A percentile compares a stretch with the other conserved stretches of the same genome.
These are phyloP conservation scores for Momotus momota DNA, from an alignment of 2,797 vertebrate species.

Conservation along the genomic window DNA sequence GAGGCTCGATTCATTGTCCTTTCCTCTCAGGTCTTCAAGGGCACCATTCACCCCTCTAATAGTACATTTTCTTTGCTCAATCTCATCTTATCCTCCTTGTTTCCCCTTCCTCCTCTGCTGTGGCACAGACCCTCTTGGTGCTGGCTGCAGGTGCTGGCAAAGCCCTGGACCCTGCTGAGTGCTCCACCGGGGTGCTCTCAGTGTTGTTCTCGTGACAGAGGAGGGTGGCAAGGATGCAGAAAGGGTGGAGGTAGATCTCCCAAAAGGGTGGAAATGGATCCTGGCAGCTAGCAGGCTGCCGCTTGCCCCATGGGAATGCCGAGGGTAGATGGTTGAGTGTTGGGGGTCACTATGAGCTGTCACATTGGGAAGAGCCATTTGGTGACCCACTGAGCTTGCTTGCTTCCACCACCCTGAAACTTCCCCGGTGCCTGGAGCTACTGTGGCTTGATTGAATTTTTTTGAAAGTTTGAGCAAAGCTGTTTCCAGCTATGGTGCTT, in stretches of 20 bases:
- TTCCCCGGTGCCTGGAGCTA: not conserved
- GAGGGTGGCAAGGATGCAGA: not conserved
- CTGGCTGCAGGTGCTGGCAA: not conserved
- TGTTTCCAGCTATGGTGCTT: not conserved
- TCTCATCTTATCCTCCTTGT: not conserved
- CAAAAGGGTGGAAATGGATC: not conserved
- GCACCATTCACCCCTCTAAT: not conserved
- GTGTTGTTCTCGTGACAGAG: not conserved
- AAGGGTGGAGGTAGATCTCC: not conserved
- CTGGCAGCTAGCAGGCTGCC: not conserved
- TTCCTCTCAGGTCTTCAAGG: not conserved
- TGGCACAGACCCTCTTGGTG: not conserved
- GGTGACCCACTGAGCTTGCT: not conserved
- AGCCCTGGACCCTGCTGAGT: not conserved
- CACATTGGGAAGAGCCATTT: not conserved
- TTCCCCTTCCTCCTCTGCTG: not conserved
- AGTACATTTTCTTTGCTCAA: not conserved
- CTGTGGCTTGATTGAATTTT: not conserved
- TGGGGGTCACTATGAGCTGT: not conserved
- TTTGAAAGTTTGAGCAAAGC: not conserved
- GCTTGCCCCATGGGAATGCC: not conserved
- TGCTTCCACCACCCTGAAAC: not conserved
- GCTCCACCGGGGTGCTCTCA: not conserved
- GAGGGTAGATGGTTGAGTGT: not conserved
- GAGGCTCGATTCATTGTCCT: not conserved